These are phyloP conservation scores for Gopherus flavomarginatus DNA, from an alignment of 2,113 vertebrate genomes.

Conservation along the genomic window DNA sequence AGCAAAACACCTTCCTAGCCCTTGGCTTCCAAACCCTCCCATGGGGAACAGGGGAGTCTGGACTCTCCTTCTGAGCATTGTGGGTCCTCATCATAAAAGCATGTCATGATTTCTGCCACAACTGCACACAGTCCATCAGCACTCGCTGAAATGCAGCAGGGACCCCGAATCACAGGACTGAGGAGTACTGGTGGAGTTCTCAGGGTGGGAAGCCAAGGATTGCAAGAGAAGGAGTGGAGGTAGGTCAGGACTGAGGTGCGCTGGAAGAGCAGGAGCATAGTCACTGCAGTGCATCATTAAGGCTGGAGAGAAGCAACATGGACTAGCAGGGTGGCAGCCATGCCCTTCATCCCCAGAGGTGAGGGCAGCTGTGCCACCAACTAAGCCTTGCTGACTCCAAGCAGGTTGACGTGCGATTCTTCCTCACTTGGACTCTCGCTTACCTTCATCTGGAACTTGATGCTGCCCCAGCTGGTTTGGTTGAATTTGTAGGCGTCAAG, in stretches of 20 bases:
- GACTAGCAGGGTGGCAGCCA: no score
- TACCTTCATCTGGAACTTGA: conserved; percentile 90
- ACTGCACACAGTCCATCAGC: neutral
- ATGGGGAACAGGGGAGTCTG: neutral
- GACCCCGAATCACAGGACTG: neutral
- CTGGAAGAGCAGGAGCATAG: neutral
- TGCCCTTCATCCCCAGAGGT: neutral
- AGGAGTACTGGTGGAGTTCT: no score
- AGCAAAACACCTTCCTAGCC: neutral
- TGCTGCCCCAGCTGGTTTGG: conserved; percentile 77
- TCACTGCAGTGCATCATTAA: no score
- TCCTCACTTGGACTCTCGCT: neutral
- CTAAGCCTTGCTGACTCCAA: neutral
- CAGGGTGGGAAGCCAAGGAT: neutral
- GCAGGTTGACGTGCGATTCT: neutral
- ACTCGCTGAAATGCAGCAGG: neutral
- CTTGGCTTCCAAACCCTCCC: neutral
- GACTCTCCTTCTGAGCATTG: neutral
- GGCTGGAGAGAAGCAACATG: neutral
- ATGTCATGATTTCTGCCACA: no score
- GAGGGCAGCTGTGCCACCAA: no score
- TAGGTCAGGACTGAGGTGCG: neutral
- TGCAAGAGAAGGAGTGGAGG: no score
- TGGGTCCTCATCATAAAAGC: no score
- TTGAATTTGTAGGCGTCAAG: conserved; percentile 85